phyloP scores from a whole-genome alignment of 2,888 invertebrate genomes.

The Nesidiocoris tenuis region DNA sequence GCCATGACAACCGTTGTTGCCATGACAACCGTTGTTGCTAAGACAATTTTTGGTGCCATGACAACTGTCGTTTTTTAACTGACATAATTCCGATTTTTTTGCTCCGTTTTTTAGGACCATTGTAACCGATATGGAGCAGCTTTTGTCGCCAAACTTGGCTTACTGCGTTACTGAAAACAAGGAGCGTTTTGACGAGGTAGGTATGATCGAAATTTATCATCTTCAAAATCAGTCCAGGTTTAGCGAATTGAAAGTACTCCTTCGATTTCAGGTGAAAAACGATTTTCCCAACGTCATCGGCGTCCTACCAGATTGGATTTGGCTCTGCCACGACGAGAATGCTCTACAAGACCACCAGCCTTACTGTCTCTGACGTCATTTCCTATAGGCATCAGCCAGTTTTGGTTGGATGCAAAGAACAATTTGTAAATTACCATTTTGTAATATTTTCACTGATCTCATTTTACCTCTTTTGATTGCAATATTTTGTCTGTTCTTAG shows the following conservation, averaged over 20 bases:
- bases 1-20: too few relatives aligned
- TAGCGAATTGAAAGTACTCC: not conserved
- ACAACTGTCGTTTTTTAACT: too few relatives aligned
- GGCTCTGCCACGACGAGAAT: conserved; percentile 59
- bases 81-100: too few relatives aligned
- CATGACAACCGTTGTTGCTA: too few relatives aligned
- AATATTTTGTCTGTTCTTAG: too few relatives aligned
- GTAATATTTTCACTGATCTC: too few relatives aligned
- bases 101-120: conserved; percentile 30
- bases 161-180: conserved; percentile 50
- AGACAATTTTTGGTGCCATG: too few relatives aligned
- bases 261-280: conserved; percentile 43
- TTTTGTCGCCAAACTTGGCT: not conserved
- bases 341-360: not conserved
- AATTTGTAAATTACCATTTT: too few relatives aligned
- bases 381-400: too few relatives aligned
- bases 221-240: not conserved
- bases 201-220: too few relatives aligned
- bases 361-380: not conserved
- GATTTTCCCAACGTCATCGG: conserved; percentile 39
- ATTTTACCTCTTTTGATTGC: too few relatives aligned
- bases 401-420: too few relatives aligned
- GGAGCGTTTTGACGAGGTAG: conserved; percentile 40
- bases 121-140: conserved; percentile 13
- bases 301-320: conserved; percentile 63